Evolutionary conservation across 2,888 invertebrate genomes (phyloP).

Genomic region (Trissolcus japonicus): DNA sequence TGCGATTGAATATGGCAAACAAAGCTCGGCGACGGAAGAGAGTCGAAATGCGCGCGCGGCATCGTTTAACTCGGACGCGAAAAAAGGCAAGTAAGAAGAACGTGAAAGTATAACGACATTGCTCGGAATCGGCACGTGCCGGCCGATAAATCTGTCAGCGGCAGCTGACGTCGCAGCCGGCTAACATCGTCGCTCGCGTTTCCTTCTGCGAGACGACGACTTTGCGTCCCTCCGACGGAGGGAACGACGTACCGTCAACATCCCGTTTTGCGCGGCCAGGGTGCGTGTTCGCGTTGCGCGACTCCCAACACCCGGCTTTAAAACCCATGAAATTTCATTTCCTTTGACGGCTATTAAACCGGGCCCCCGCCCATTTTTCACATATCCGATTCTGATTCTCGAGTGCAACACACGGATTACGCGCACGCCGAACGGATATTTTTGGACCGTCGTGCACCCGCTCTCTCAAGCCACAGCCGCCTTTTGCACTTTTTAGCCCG

Average conservation of each 20-base stretch:
- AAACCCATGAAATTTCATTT: slow-evolving; percentile 60
- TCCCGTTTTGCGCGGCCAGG: slow-evolving; percentile 56
- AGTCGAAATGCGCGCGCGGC: slow-evolving; percentile 2
- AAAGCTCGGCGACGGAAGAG: background rate
- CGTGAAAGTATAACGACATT: slow-evolving; percentile 64
- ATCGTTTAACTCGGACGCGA: slow-evolving; percentile 25
- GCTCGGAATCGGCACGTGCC: slow-evolving; percentile 75
- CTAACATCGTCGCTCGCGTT: slow-evolving; percentile 60
- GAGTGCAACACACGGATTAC: slow-evolving; percentile 21
- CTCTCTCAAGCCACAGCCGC: background rate
- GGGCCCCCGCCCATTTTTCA: slow-evolving; percentile 45
- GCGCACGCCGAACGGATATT: slow-evolving; percentile 44
- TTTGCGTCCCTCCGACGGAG: slow-evolving; percentile 44
- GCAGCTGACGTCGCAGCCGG: slow-evolving; percentile 74
- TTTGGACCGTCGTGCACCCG: slow-evolving; percentile 42
- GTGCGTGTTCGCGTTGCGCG: slow-evolving; percentile 40
- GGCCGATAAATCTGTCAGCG: slow-evolving; percentile 76
- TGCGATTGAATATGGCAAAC: slow-evolving; percentile 10
- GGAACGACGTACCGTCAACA: slow-evolving; percentile 53
- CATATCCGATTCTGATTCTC: slow-evolving; percentile 8
- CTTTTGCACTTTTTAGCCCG: slow-evolving; percentile 38
- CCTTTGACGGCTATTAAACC: slow-evolving; percentile 57
- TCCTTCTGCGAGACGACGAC: slow-evolving; percentile 39
- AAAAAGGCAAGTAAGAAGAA: slow-evolving; percentile 52
- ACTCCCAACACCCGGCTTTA: slow-evolving; percentile 27